Evolutionary conservation across 2,888 invertebrate species (phyloP).

Genomic region (Cephus nigrinus): DNA sequence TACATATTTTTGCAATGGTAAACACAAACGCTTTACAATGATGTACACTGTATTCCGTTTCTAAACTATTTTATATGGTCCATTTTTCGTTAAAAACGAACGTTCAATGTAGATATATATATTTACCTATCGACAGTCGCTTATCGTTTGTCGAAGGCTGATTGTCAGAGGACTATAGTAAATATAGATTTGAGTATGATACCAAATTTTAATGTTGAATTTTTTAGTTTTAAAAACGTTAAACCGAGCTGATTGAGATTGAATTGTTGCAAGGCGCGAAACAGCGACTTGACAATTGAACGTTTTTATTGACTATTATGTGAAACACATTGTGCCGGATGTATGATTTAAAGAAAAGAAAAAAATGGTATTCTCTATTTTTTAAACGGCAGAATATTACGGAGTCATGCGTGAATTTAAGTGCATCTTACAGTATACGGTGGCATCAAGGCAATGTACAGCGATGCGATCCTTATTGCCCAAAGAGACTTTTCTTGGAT

Average conservation of each 20-base stretch:
- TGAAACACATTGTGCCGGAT: not conserved
- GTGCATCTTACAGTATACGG: not conserved
- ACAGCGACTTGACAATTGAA: not conserved
- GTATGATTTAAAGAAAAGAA: not conserved
- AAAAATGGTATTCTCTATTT: not conserved
- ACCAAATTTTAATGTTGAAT: conserved; percentile 5
- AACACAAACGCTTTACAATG: not conserved
- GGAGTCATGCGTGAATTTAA: not conserved
- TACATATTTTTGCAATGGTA: not conserved
- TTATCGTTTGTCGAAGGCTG: not conserved
- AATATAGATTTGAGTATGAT: conserved; percentile 1
- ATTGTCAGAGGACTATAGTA: conserved; percentile 10
- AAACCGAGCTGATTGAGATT: not conserved
- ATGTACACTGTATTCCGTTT: not conserved
- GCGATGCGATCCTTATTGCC: not conserved
- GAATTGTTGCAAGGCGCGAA: not conserved
- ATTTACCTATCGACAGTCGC: not conserved
- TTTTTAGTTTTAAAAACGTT: conserved; percentile 1
- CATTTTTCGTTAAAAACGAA: not conserved
- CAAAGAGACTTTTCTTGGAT: not conserved
- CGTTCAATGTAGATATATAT: not conserved
- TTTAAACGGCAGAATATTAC: not conserved
- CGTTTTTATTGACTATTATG: not conserved
- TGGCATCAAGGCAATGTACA: not conserved
- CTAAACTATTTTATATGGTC: not conserved